Conservation (phyloP, 2,113 vertebrate species). For the Struthidea cinerea region DNA sequence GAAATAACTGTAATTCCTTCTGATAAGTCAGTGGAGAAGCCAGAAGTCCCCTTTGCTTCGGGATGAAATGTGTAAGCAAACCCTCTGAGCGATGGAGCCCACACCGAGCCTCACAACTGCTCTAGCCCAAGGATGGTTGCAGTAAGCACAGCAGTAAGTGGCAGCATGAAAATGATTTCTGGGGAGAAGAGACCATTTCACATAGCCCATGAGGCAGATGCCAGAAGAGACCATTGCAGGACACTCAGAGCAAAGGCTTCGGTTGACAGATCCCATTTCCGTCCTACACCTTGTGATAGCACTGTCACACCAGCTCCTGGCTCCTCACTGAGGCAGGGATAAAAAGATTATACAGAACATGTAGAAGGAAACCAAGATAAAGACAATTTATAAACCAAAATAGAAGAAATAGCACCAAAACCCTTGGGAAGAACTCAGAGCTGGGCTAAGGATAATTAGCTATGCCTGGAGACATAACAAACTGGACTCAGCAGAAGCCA, state of each 20-base stretch:
- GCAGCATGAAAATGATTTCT: background rate
- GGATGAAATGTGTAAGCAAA: background rate
- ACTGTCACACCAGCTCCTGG: background rate
- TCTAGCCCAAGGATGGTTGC: background rate
- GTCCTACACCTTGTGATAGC: background rate
- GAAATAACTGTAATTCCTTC: background rate
- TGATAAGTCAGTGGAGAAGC: background rate
- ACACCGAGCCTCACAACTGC: background rate
- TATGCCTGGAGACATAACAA: background rate
- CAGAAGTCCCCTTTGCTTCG: background rate
- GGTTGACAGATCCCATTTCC: background rate
- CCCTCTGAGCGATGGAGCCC: background rate
- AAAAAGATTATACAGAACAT: background rate
- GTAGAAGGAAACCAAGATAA: constrained; percentile 23
- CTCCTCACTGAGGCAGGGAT: background rate
- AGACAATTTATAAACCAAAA: constrained; percentile 4
- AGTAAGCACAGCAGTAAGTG: background rate
- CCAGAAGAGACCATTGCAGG: background rate
- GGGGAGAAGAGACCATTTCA: background rate
- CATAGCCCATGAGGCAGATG: background rate
- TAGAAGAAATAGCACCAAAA: constrained; percentile 17
- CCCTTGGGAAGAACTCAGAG: background rate
- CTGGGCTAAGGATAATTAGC: constrained; percentile 17
- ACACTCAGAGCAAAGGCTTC: background rate
- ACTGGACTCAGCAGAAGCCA: background rate